Evolutionary conservation across 2,113 vertebrate species (phyloP), one percentile per base, ranked within the genome.

Genomic region (Clarias batrachus): DNA sequence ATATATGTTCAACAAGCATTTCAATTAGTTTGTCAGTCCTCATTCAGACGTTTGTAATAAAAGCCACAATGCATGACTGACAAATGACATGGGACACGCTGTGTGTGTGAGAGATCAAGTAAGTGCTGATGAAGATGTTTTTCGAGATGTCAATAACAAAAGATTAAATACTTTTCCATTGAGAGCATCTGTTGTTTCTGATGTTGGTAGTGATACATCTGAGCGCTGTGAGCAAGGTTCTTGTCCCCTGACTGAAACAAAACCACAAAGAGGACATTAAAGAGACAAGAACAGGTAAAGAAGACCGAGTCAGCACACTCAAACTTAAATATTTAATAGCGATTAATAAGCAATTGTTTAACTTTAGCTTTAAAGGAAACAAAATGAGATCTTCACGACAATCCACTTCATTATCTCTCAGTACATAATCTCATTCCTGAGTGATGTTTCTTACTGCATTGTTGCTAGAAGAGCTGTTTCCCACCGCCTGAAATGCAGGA

Each of bases 141-240:
- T 14, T 1, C 13, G 52, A 56, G 74, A 27, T 1, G 3, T 27
- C 12, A 56, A 27, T 27, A 16, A 27, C 9, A 27, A 5, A 63
- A n/a, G 17, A 2, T 16, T 56, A 19, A 27, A 70, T 92, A 99
- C 98, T 95, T 97, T 66, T 90, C 87, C 93, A 99, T 91, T 77
- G 97, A 97, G 80, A 97, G 93, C 96, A 99, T 97, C 94, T 99
- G 97, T 91, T 98, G 97, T 88, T 97, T 96, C 94, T 98, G 97
- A 91, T 98, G 97, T 90, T 98, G 97, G 91, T 97, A 99, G 92
- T 99, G 97, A 90, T 96, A 98, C 97, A 99, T 96, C 93, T 99
- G 97, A 0, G 97, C 97, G 0, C 94, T 97, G 83, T 97, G 97
- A 13, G 96, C 98, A 92, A 98, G 93, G 0, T 96, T 96, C 91